A percentile compares a stretch with the other conserved stretches of the same genome.
Evolutionary conservation across 2,888 invertebrate species (phyloP).

Genomic region (Belgica antarctica): DNA sequence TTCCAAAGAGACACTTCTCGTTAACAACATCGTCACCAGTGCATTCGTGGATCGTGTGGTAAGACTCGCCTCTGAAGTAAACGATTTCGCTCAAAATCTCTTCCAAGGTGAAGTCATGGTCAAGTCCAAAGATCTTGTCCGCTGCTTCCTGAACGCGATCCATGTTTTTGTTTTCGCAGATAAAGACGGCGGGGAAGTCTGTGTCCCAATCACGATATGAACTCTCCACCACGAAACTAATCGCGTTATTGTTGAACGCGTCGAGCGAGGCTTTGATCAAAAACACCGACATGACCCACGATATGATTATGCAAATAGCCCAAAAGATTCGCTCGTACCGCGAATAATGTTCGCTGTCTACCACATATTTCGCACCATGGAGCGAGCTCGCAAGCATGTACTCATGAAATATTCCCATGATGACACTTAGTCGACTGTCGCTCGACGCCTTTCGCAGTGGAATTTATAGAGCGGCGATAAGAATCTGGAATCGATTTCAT

Average conservation of each 20-base stretch:
- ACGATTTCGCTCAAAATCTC: constrained; percentile 68
- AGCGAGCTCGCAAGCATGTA: constrained; percentile 66
- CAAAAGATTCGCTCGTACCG: constrained; percentile 66
- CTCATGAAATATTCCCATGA: constrained; percentile 56
- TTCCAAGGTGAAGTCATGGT: constrained; percentile 67
- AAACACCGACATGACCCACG: constrained; percentile 67
- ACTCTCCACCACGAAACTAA: constrained; percentile 75
- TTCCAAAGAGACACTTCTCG: constrained; percentile 60
- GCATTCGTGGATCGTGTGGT: constrained; percentile 64
- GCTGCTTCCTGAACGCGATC: constrained; percentile 63
- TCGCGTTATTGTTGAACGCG: constrained; percentile 62
- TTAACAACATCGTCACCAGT: constrained; percentile 56
- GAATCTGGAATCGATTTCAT: not conserved
- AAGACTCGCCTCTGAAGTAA: constrained; percentile 67
- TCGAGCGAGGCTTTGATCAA: constrained; percentile 63
- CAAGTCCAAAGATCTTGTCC: constrained; percentile 59
- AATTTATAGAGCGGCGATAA: not conserved
- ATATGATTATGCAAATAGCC: constrained; percentile 62
- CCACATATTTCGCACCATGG: constrained; percentile 70
- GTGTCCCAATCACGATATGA: constrained; percentile 72
- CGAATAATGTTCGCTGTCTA: constrained; percentile 59
- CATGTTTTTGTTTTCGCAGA: constrained; percentile 68
- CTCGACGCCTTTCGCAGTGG: not conserved
- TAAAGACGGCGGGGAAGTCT: constrained; percentile 67
- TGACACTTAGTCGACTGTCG: not conserved